Base-by-base conservation (phyloP, 2,888 invertebrate genomes). In the Aphidius colemani region DNA sequence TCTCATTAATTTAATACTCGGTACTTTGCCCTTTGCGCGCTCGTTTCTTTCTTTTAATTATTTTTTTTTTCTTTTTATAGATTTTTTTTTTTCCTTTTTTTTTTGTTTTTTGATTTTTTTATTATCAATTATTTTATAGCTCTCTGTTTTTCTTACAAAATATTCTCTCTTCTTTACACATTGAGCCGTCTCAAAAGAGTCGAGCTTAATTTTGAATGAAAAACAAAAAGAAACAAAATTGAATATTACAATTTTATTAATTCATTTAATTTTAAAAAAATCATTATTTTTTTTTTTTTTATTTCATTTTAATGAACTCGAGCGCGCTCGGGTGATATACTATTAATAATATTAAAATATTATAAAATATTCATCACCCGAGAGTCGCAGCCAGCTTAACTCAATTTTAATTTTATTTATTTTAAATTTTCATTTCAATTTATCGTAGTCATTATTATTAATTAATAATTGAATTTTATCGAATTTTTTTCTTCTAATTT, bases 1-100 rank as follows among this genome's bases (percentile, higher is more conserved):
- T 30, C 5, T 30, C 3, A 3, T 30, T 5, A 30, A 30, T 81
- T 79, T 79, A 79, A 79, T 80, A 80, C 78, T 80, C 78, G 72
- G 75, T 76, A 77, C 72, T 74, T 73, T 59, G 63, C 55, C 61
- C 53, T 61, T 59, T 60, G 59, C 59, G 59, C 60, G 66, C 65
- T 71, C 70, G 71, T 57, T 11, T 43, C 50, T 55, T 67, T 68
- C 65, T 71, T 67, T 49, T 46, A 65, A 66, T 71, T 72, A 70
- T 67, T 66, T 69, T 72, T 72, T 73, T 71, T 73, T 74, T 73
- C 65, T 41, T 58, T 11, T 67, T 61, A 10, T 50, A 11, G 51
- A 51, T 57, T 64, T 30, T 30, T 53, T 56, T 49, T 65, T 59
- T 57, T 30, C 53, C 63, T 64, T 58, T 53, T 13, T 48, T 43